Evolutionary conservation across 2,888 invertebrate genomes (phyloP), one percentile per base, ranked within the genome.

Genomic region (Schrankia costaestrigalis): DNA sequence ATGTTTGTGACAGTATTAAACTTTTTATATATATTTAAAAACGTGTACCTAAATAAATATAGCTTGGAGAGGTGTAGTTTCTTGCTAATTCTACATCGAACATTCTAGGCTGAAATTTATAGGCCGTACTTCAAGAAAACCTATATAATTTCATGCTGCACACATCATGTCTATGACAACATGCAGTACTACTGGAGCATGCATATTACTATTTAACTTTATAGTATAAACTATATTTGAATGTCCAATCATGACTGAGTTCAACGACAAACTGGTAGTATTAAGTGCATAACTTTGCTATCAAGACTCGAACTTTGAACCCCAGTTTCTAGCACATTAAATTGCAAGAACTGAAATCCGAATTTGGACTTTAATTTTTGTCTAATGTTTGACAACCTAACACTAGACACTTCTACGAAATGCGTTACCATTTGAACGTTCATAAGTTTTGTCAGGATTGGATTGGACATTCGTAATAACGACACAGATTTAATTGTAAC

Each of bases 141-240:
- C 67, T 75, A 75, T 54, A 54, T 32, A 52, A 48, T 57, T 59
- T 61, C 48, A 69, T 62, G 68, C 79, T 81, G 82, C 75, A 76
- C 67, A 80, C 71, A 73, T 62, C 49, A 53, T 50, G 65, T 63
- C 76, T 80, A 79, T 74, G 56, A 78, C 69, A 70, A 78, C 75
- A 79, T 60, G 62, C 73, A 69, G 60, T 71, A 73, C 68, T 51
- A 56, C 79, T 81, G 79, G 57, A 72, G 63, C 82, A 83, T 83
- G 67, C 82, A 83, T 80, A 80, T 79, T 79, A 66, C 74, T 83
- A 81, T 64, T 39, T 22, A 41, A 57, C 49, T 2, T 23, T 30
- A 47, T 43, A 49, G 26, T 46, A 15, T 15, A 3, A 4, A 21
- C 41, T 35, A 45, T 39, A 45, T 48, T 29, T 28, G 42, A 45